Conservation (phyloP, 1,140 invertebrate species). For the Listronotus oregonensis region DNA sequence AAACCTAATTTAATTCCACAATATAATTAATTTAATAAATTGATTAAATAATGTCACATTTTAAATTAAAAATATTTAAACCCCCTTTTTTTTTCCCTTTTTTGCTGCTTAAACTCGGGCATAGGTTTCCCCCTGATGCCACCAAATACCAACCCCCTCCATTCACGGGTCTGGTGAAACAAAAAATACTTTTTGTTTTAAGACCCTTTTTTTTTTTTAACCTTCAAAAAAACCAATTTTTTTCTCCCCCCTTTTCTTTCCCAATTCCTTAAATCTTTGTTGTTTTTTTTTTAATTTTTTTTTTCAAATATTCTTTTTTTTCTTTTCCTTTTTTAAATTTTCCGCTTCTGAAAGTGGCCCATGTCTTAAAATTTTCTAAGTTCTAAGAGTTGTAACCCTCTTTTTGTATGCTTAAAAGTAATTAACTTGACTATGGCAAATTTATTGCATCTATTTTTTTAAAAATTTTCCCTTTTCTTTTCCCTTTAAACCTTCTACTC, state of each 20-base stretch:
- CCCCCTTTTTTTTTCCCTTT: constrained; percentile 84
- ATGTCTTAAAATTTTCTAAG: constrained; percentile 65
- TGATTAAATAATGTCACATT: not conserved
- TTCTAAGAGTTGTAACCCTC: constrained; percentile 75
- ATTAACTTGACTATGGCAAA: constrained; percentile 81
- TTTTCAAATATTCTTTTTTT: constrained; percentile 90
- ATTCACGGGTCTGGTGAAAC: constrained; percentile 91
- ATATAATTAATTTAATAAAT: not conserved
- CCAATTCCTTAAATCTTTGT: constrained; percentile 88
- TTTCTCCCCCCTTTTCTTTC: constrained; percentile 92
- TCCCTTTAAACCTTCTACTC: constrained; percentile 83
- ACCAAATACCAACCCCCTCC: constrained; percentile 93
- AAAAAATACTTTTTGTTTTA: constrained; percentile 89
- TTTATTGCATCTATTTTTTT: constrained; percentile 87
- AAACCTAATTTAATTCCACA: not conserved
- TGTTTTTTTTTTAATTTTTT: constrained; percentile 94
- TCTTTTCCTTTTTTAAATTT: constrained; percentile 61
- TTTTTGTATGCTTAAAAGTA: constrained; percentile 87
- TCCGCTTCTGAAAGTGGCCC: constrained; percentile 56
- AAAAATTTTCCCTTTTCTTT: constrained; percentile 84
- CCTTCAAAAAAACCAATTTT: constrained; percentile 94
- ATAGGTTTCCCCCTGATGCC: constrained; percentile 93
- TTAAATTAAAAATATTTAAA: constrained; percentile 21
- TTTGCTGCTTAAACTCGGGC: constrained; percentile 90
- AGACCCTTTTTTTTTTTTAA: constrained; percentile 65